Evolutionary conservation across 2,113 vertebrate species (phyloP).

Genomic region (Atractosteus spatula): DNA sequence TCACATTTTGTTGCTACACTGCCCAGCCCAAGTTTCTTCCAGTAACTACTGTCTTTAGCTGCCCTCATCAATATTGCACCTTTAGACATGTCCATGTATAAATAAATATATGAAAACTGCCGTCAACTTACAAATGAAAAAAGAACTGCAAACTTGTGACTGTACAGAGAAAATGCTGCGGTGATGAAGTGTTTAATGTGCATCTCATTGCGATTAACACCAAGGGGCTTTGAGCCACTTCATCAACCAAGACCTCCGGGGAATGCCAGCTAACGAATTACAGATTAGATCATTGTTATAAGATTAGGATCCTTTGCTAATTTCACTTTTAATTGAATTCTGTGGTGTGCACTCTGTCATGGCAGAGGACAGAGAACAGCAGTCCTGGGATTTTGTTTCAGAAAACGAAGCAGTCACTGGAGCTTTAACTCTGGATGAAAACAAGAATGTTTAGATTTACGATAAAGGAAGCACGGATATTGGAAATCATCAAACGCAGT

Average conservation of each 20-base stretch:
- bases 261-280: constrained; percentile 68
- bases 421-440: not conserved
- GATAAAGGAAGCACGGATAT: too few species aligned
- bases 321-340: constrained; percentile 78
- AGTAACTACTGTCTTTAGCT: too few species aligned
- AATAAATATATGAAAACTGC: too few species aligned
- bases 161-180: not conserved
- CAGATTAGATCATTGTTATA: constrained; percentile 72
- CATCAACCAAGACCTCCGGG: constrained; percentile 37
- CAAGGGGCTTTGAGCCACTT: constrained; percentile 24
- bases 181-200: constrained; percentile 20
- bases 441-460: constrained; percentile 29
- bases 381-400: constrained; percentile 42
- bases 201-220: constrained; percentile 5
- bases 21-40: too few species aligned
- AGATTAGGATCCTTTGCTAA: constrained; percentile 73
- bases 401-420: constrained; percentile 1
- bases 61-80: too few species aligned
- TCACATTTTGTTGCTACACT: too few species aligned
- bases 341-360: constrained; percentile 57
- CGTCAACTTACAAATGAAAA: not conserved
- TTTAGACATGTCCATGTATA: too few species aligned
- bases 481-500: too few species aligned
- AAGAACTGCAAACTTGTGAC: not conserved
- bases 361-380: constrained; percentile 58